Conservation (phyloP, 1,140 invertebrate species). For the Drosophila obscura region DNA sequence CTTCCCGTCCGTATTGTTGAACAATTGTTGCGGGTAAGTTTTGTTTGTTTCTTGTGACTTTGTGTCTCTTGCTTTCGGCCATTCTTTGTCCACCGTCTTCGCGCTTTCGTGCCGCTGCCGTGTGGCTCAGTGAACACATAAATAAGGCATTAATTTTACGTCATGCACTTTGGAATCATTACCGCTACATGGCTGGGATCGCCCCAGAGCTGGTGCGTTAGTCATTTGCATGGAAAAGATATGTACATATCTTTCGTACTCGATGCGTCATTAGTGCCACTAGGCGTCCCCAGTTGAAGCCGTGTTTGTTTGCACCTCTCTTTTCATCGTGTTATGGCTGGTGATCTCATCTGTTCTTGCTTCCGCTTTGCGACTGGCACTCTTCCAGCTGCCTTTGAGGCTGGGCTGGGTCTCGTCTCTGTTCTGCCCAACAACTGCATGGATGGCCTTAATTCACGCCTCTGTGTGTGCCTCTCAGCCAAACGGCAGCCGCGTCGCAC, state of each 20-base stretch:
- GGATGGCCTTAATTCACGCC: conserved; percentile 74
- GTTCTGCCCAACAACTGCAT: conserved; percentile 44
- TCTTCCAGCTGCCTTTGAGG: not conserved
- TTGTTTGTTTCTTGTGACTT: conserved; percentile 41
- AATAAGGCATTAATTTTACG: conserved; percentile 54
- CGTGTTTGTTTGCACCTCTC: conserved; percentile 18
- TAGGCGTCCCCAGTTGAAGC: conserved; percentile 5
- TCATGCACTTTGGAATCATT: conserved; percentile 66
- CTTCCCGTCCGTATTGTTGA: too few relatives aligned
- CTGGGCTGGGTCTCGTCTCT: conserved; percentile 12
- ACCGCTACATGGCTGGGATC: conserved; percentile 24
- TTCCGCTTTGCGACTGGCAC: too few relatives aligned
- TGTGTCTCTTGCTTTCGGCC: conserved; percentile 11
- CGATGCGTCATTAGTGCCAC: conserved; percentile 16
- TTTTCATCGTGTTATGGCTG: not conserved
- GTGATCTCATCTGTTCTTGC: conserved; percentile 24
- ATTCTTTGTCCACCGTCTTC: conserved; percentile 38
- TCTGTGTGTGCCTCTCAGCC: conserved; percentile 30
- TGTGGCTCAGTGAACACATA: conserved; percentile 72
- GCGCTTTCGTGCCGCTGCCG: conserved; percentile 47
- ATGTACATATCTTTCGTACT: not conserved
- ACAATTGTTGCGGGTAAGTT: conserved; percentile 46
- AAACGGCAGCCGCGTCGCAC: conserved; percentile 59
- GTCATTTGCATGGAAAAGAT: conserved; percentile 37
- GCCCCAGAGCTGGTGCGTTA: conserved; percentile 21